Percentiles rank a stretch among this genome's conserved stretches.
phyloP scores from a whole-genome alignment of 2,113 vertebrate genomes.

The Phylloscopus trochiloides region DNA sequence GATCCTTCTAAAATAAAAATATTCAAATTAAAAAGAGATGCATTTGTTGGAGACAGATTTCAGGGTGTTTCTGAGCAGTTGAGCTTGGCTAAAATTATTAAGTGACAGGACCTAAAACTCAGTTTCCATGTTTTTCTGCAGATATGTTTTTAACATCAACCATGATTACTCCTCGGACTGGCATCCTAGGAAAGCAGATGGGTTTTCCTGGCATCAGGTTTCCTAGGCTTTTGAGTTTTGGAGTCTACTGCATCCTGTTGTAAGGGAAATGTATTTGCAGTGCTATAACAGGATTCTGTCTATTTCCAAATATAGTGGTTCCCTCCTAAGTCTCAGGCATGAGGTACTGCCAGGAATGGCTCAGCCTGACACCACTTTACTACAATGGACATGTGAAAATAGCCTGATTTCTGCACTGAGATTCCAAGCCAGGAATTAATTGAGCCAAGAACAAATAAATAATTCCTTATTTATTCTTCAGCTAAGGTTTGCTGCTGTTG shows the following conservation, averaged over 20 bases:
- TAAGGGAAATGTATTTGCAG: background rate
- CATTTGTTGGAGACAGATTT: background rate
- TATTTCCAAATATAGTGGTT: slow-evolving; percentile 26
- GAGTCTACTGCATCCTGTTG: background rate
- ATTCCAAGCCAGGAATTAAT: slow-evolving; percentile 36
- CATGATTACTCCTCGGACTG: background rate
- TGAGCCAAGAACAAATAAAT: slow-evolving; percentile 45
- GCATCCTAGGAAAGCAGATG: slow-evolving; percentile 44
- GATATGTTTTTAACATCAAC: slow-evolving; percentile 12
- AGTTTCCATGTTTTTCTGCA: background rate
- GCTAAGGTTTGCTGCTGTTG: slow-evolving; percentile 35
- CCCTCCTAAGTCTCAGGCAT: background rate
- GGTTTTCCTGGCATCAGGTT: slow-evolving; percentile 15
- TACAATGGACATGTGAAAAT: background rate
- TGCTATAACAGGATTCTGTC: background rate
- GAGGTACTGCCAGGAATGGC: background rate
- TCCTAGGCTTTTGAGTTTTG: slow-evolving; percentile 31
- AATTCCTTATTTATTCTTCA: slow-evolving; percentile 49
- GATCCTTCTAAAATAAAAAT: background rate
- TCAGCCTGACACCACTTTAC: slow-evolving; percentile 10
- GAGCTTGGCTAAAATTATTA: background rate
- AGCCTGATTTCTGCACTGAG: background rate
- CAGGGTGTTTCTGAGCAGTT: background rate
- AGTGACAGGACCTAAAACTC: background rate
- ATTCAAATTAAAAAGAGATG: background rate